Evolutionary conservation across 2,113 vertebrate species (phyloP), one percentile per base, ranked within the genome.

Genomic region (Aspidoscelis tigris): DNA sequence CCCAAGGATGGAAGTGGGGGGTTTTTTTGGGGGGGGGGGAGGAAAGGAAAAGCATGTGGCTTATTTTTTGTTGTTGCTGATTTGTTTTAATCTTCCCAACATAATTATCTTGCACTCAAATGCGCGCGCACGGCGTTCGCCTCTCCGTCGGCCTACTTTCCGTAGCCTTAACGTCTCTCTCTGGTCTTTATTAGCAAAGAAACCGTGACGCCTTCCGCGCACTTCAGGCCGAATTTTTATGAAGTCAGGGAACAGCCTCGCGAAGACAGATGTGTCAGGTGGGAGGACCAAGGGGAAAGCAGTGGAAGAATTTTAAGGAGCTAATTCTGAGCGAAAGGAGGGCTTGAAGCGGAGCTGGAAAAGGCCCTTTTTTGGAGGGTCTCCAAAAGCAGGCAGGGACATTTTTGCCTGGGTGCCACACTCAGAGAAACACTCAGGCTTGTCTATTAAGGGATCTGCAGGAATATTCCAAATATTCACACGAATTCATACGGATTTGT

Each of bases 141-240:
- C 6, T 44, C 78, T 76, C 26, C 81, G 76, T 26, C 85, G 72
- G 76, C 44, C 12, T 81, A 68, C 69, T 72, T 90, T 87, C 87
- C 80, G 10, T 79, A 61, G 78, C 24, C 88, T 91, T 89, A 90
- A 90, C 82, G 84, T 86, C 78, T 77, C 90, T 7, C 50, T 7
- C 33, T 20, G 79, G 89, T 87, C 90, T 89, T 91, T 92, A 91
- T 90, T 90, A 93, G 89, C 88, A 89, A 91, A 82, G 86, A 88
- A 88, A 87, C 78, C 11, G 69, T 77, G 82, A 91, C 87, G 88
- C 65, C 9, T 3, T 77, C 87, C 89, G 83, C 72, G 66, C 44
- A 5, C 82, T 82, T 89, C 84, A 50, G 21, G 68, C 85, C 64
- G 92, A 85, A 90, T 90, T 85, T 88, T 90, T 86, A 84, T 41